A percentile compares a stretch with the other conserved stretches of the same genome.
Evolutionary conservation across 2,797 vertebrate genomes (phyloP).

Genomic region (Cynopterus sphinx): DNA sequence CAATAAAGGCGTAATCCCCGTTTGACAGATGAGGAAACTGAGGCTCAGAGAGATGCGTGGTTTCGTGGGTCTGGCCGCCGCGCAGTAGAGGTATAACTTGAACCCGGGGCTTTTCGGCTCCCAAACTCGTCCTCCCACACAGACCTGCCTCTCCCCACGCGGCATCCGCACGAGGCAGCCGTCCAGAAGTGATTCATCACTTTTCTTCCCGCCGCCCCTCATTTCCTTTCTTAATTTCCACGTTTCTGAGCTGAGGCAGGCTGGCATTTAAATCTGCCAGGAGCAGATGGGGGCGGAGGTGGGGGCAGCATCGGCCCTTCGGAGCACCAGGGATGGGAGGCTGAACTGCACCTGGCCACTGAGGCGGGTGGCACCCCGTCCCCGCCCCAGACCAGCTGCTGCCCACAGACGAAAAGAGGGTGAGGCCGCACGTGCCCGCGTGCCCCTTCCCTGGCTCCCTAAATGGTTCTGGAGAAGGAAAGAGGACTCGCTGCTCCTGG

Average conservation of each 20-base stretch:
- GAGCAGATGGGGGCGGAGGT: slow-evolving; percentile 32
- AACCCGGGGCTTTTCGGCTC: not conserved
- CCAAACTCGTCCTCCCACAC: not conserved
- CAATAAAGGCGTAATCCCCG: not conserved
- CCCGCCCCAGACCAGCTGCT: not conserved
- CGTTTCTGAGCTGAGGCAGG: slow-evolving; percentile 32
- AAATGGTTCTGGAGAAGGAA: not conserved
- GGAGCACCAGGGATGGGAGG: not conserved
- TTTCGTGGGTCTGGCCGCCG: not conserved
- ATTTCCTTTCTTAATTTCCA: slow-evolving; percentile 58
- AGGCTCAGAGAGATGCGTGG: not conserved
- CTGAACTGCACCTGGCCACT: not conserved
- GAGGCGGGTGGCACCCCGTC: not conserved
- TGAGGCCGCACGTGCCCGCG: not conserved
- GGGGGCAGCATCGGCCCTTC: not conserved
- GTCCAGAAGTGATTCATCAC: slow-evolving; percentile 43
- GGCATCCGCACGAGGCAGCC: not conserved
- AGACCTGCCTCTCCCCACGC: not conserved
- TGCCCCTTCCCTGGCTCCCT: not conserved
- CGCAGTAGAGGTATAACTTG: not conserved
- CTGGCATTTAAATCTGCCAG: slow-evolving; percentile 66
- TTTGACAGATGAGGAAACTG: not conserved
- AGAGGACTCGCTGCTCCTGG: not conserved
- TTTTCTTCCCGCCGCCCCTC: not conserved
- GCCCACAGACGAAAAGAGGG: not conserved